Base-by-base conservation (phyloP, 2,797 vertebrate species). In the Parotocinclus haroldoi region DNA sequence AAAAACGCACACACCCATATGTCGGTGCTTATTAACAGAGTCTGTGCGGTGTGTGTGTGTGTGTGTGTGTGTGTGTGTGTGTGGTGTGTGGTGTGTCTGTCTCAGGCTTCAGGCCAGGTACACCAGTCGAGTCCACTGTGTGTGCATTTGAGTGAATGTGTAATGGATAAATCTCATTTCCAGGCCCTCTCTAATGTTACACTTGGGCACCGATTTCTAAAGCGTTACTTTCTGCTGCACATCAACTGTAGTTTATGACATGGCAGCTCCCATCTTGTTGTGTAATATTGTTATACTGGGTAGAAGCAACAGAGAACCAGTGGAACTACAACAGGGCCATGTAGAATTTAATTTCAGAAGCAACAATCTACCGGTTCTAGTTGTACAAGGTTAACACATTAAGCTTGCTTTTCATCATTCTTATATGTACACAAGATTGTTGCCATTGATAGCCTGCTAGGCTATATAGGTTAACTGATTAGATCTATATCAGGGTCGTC, bases 111-210 rank as follows among this genome's bases (percentile, higher is more conserved):
- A 55, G 49, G 19, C 53, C 42, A 61, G 40, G 52, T 66, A 59
- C 17, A 58, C 52, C 13, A 50, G 45, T 71, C 57, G 37, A 68
- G 18, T 36, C 18, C 10, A 48, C 40, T 17, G 3, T 51, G 58
- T 62, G 37, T 36, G 52, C 18, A 4, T 16, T 17, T 55, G 39
- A 67, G 18, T 36, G 49, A 38, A 64, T 54, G 9, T 53, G 42
- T 61, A 58, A 63, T 17, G 42, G 37, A 48, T 58, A 61, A 74
- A 70, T 70, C 66, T 70, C 8, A 68, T 77, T 74, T 76, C 49
- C 65, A 75, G 65, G 59, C 55, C 44, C 16, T 3, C 37, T 58
- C 46, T 62, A 72, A 68, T 67, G 66, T 68, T 74, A 76, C 63
- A 67, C 55, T 71, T 71, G 53, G 69, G 46, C 38, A 45, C 49